Evolutionary conservation across 2,888 invertebrate species (phyloP).

Genomic region (Neoaliturus tenellus): DNA sequence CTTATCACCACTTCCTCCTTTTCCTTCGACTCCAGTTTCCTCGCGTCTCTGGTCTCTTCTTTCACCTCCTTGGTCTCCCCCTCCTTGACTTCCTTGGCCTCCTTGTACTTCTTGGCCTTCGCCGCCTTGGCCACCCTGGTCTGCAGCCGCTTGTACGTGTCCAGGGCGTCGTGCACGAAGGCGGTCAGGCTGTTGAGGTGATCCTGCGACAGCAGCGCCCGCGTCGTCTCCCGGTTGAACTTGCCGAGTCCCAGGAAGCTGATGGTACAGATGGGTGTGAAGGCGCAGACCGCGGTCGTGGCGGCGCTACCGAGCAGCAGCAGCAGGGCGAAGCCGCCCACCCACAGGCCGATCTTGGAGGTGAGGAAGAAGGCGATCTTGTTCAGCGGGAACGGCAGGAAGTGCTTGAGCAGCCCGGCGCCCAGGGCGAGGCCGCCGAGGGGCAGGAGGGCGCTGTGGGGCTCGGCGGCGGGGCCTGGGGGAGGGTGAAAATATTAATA

Average conservation of each 20-base stretch:
- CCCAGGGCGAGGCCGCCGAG: slow-evolving; percentile 48
- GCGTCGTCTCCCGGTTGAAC: slow-evolving; percentile 74
- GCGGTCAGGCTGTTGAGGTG: slow-evolving; percentile 77
- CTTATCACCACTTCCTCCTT: background rate
- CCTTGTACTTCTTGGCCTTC: background rate
- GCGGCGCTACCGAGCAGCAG: slow-evolving; percentile 76
- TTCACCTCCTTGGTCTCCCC: no score
- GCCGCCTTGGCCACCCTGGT: background rate
- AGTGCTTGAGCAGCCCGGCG: slow-evolving; percentile 54
- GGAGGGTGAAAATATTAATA: no score
- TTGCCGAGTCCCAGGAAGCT: slow-evolving; percentile 59
- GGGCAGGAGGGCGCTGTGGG: slow-evolving; percentile 51
- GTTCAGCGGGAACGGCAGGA: slow-evolving; percentile 51
- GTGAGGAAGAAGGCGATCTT: slow-evolving; percentile 54
- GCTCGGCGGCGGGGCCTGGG: slow-evolving; percentile 56
- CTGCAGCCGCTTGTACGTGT: slow-evolving; percentile 73
- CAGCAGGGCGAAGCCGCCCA: slow-evolving; percentile 69
- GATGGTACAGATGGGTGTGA: slow-evolving; percentile 77
- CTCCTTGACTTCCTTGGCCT: slow-evolving; percentile 23
- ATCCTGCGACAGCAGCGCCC: slow-evolving; percentile 76
- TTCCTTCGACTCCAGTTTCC: no score
- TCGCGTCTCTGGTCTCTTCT: background rate
- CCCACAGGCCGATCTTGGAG: slow-evolving; percentile 60
- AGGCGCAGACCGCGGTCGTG: slow-evolving; percentile 77
- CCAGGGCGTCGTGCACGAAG: slow-evolving; percentile 78